Evolutionary conservation across 1,140 invertebrate genomes (phyloP).

Genomic region (Lordiphosa clarofinis): DNA sequence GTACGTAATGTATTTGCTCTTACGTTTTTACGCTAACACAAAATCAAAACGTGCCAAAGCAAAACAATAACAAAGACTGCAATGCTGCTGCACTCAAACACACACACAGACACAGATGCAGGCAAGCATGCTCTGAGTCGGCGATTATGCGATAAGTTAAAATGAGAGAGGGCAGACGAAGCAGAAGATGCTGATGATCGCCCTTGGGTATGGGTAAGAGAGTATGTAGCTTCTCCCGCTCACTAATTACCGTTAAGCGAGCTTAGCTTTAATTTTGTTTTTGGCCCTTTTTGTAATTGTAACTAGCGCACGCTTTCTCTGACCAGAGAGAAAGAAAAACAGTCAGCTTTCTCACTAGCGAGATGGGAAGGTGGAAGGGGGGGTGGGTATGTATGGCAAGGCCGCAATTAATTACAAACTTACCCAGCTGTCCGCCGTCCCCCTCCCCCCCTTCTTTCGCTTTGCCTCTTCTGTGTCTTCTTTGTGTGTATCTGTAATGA

Average conservation of each 20-base stretch:
- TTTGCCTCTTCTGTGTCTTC: constrained; percentile 15
- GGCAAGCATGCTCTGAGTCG: constrained; percentile 8
- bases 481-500: constrained; percentile 31
- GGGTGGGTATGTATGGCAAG: constrained; percentile 45
- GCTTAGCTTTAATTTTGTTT: constrained; percentile 27
- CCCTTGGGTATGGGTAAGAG: constrained; percentile 1
- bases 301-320: constrained; percentile 66
- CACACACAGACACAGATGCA: constrained; percentile 9
- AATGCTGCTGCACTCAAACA: constrained; percentile 22
- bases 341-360: constrained; percentile 24
- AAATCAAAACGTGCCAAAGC: constrained; percentile 57
- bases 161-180: constrained; percentile 21
- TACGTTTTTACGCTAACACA: constrained; percentile 32
- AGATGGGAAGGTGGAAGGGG: constrained; percentile 1
- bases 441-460: constrained; percentile 9
- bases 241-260: constrained; percentile 39
- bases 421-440: constrained; percentile 57
- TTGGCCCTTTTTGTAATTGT: constrained; percentile 58
- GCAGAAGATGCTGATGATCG: constrained; percentile 3
- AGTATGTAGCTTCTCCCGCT: background rate
- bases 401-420: constrained; percentile 76
- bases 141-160: constrained; percentile 61
- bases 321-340: constrained; percentile 36
- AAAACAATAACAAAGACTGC: constrained; percentile 51
- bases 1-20: constrained; percentile 1